A percentile compares a stretch with the other conserved stretches of the same genome.
Evolutionary conservation across 2,797 vertebrate genomes (phyloP).

Genomic region (Molothrus aeneus): DNA sequence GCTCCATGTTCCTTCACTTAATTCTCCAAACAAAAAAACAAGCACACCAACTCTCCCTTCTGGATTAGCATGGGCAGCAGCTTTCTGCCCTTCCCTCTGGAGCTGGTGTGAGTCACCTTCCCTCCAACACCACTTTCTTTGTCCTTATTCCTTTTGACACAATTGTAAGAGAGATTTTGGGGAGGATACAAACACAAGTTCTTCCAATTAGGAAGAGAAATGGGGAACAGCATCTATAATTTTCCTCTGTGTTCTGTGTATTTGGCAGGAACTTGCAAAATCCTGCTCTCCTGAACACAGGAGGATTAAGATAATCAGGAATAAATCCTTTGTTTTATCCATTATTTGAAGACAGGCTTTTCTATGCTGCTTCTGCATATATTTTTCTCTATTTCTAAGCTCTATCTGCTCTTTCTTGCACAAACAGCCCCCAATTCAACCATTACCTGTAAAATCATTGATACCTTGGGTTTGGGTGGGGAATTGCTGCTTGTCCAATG

Average conservation of each 20-base stretch:
- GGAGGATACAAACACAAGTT: neutral
- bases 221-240: neutral
- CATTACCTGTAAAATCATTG: neutral
- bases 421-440: neutral
- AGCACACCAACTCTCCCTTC: accelerated
- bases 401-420: neutral
- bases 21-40: neutral
- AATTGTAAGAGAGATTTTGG: neutral
- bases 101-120: neutral
- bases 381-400: neutral
- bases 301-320: neutral
- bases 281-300: neutral
- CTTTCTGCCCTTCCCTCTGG: neutral
- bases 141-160: neutral
- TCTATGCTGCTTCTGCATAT: neutral
- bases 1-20: neutral
- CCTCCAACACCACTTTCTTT: neutral
- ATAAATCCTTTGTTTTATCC: neutral
- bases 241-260: neutral
- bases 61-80: neutral
- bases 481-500: neutral
- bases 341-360: neutral
- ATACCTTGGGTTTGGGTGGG: neutral
- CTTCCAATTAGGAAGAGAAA: neutral
- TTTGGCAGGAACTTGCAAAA: neutral